phyloP scores from a whole-genome alignment of 2,113 vertebrate species.

The Brachyhypopomus gauderio region DNA sequence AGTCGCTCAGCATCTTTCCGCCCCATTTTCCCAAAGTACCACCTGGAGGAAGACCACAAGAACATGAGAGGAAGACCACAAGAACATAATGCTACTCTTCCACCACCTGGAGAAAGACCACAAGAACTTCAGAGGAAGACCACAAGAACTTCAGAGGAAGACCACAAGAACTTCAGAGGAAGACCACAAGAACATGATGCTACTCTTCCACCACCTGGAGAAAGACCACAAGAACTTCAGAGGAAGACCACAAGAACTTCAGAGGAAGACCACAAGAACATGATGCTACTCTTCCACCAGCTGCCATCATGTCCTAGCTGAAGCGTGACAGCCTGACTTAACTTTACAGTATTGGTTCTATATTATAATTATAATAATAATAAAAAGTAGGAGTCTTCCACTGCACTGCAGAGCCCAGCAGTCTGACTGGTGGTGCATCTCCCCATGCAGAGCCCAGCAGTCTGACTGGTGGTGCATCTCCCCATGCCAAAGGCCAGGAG shows the following conservation, averaged over 20 bases:
- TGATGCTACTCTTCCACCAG: neutral
- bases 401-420: neutral
- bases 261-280: constrained; percentile 41
- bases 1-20: constrained; percentile 96
- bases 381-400: neutral
- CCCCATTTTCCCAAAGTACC: constrained; percentile 99
- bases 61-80: constrained; percentile 44
- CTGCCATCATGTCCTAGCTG: neutral
- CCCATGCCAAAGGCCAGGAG: neutral
- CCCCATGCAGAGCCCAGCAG: neutral
- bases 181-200: constrained; percentile 21
- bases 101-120: constrained; percentile 66
- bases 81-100: neutral
- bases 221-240: too few species aligned
- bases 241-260: too few species aligned
- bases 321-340: neutral
- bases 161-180: too few species aligned
- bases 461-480: neutral
- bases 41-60: constrained; percentile 74
- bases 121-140: too few species aligned
- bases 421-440: neutral
- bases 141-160: constrained; percentile 41
- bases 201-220: constrained; percentile 82
- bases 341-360: neutral
- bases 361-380: too few species aligned